Percentiles rank a stretch among this genome's conserved stretches.
These are phyloP conservation scores for Labroides dimidiatus DNA, from an alignment of 2,797 vertebrate species.

Conservation along the genomic window DNA sequence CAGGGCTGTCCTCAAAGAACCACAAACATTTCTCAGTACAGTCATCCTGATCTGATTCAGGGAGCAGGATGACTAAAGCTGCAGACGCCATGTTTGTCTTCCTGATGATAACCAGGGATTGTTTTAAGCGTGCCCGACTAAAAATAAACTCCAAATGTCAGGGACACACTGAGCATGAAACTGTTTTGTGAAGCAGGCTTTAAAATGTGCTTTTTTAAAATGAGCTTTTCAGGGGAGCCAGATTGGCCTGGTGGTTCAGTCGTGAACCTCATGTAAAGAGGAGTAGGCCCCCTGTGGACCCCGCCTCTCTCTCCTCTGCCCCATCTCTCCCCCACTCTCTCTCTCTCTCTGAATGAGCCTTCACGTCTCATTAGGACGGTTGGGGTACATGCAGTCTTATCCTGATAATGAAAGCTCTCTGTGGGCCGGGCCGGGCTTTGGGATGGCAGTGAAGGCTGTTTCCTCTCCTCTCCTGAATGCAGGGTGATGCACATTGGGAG, in stretches of 20 bases:
- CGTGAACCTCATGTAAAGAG: too few relatives aligned
- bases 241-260: too few relatives aligned
- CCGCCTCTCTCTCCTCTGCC: not conserved
- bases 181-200: too few relatives aligned
- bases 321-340: not conserved
- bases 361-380: conserved; percentile 54
- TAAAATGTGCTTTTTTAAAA: too few relatives aligned
- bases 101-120: conserved; percentile 13
- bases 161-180: not conserved
- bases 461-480: conserved; percentile 69
- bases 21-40: conserved; percentile 14
- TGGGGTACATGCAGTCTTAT: conserved; percentile 35
- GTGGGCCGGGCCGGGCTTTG: conserved; percentile 9
- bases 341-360: conserved; percentile 50
- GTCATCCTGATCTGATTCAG: conserved; percentile 14
- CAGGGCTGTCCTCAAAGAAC: conserved; percentile 23
- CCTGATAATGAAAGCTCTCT: conserved; percentile 49
- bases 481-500: conserved; percentile 67
- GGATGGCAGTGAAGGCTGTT: conserved; percentile 40
- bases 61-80: conserved; percentile 26
- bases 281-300: too few relatives aligned
- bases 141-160: conserved; percentile 52
- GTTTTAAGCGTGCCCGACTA: not conserved
- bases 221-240: too few relatives aligned
- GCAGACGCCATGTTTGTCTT: conserved; percentile 36